phyloP scores from a whole-genome alignment of 2,113 vertebrate species.

The Bettongia penicillata region DNA sequence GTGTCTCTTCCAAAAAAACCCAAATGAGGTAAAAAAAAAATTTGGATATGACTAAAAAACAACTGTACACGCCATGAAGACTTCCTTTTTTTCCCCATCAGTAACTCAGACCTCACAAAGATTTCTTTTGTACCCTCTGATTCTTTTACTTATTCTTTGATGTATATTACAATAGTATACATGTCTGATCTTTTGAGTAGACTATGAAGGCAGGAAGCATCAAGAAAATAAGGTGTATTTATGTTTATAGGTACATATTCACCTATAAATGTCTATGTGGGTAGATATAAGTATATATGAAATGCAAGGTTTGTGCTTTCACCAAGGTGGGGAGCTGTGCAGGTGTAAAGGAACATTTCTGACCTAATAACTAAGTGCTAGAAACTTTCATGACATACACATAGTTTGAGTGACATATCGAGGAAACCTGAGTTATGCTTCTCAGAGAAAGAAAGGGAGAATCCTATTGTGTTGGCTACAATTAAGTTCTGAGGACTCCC shows the following conservation, averaged over 20 bases:
- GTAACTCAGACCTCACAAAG: neutral
- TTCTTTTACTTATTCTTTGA: neutral
- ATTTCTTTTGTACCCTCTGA: neutral
- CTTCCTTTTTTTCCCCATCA: neutral
- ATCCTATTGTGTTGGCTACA: constrained; percentile 33
- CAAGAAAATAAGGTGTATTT: neutral
- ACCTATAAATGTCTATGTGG: neutral
- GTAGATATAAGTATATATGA: neutral
- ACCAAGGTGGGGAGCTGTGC: neutral
- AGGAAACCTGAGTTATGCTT: neutral
- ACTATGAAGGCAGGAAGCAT: neutral
- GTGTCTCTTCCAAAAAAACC: neutral
- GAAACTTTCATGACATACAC: neutral
- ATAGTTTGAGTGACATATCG: neutral
- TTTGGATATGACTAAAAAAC: neutral
- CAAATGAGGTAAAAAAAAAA: neutral
- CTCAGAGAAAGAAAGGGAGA: constrained; percentile 30
- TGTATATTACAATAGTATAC: neutral
- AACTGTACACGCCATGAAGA: neutral
- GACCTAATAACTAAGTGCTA: neutral
- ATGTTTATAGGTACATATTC: neutral
- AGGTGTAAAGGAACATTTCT: neutral
- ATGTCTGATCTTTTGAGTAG: neutral
- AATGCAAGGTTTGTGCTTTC: neutral
- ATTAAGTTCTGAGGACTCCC: constrained; percentile 48